Evolutionary conservation across 2,797 vertebrate genomes (phyloP).

Genomic region (Poeciliopsis presidionis): DNA sequence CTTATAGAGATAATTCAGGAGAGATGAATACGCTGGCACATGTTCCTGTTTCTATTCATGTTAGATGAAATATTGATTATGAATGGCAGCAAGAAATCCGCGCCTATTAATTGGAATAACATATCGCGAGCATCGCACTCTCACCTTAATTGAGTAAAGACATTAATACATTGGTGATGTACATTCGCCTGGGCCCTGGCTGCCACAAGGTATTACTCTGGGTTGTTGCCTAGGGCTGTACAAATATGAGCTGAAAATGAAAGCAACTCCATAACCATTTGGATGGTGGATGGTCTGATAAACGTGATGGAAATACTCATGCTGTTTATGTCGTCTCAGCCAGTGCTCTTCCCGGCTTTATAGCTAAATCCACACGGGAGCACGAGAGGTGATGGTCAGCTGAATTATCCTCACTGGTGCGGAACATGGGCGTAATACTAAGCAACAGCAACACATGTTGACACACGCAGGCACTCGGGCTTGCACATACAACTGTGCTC

Average conservation of each 20-base stretch:
- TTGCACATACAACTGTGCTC: conserved; percentile 24
- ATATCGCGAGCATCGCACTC: conserved; percentile 57
- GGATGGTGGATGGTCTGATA: conserved; percentile 66
- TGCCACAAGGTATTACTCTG: conserved; percentile 70
- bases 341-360: conserved; percentile 41
- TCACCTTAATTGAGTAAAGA: conserved; percentile 70
- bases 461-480: conserved; percentile 36
- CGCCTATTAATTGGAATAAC: conserved; percentile 66
- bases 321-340: conserved; percentile 58
- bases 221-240: conserved; percentile 70
- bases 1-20: conserved; percentile 48
- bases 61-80: conserved; percentile 70
- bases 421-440: conserved; percentile 51
- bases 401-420: conserved; percentile 55
- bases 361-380: conserved; percentile 61
- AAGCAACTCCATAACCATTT: conserved; percentile 72
- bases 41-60: conserved; percentile 61
- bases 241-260: conserved; percentile 76
- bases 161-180: conserved; percentile 71
- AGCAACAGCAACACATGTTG: conserved; percentile 50
- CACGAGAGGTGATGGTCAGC: conserved; percentile 68
- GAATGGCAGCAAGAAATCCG: conserved; percentile 60
- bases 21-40: conserved; percentile 50
- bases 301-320: conserved; percentile 73
- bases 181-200: conserved; percentile 65